Percentiles rank a stretch among this genome's conserved stretches.
phyloP scores from a whole-genome alignment of 2,888 invertebrate genomes.

The Mesorhabditis spiculigera region DNA sequence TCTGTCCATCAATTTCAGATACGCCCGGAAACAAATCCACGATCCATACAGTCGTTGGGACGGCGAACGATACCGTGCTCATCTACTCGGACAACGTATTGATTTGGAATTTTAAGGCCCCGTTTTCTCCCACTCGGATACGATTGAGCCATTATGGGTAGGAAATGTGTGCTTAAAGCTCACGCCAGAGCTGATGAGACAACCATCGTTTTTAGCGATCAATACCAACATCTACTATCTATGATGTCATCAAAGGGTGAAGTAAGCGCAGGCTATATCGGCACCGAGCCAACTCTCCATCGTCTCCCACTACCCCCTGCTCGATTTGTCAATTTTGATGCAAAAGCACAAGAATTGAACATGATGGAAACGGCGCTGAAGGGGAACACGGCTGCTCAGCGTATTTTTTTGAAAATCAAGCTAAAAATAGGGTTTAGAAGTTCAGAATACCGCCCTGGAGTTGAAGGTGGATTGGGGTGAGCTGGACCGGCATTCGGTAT shows the following conservation, averaged over 20 bases:
- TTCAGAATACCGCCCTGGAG: neutral
- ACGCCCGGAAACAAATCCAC: neutral
- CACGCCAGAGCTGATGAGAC: neutral
- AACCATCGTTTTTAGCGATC: neutral
- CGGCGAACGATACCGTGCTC: neutral
- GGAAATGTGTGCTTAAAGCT: neutral
- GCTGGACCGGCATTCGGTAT: neutral
- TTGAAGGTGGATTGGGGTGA: neutral
- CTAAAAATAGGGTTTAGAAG: neutral
- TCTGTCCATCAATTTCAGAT: neutral
- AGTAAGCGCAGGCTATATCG: neutral
- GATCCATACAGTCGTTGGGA: neutral
- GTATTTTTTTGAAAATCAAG: neutral
- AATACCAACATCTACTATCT: neutral
- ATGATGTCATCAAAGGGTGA: neutral
- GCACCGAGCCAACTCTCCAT: neutral
- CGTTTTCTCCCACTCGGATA: neutral
- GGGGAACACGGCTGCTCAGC: neutral
- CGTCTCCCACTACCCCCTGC: neutral
- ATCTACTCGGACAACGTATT: neutral
- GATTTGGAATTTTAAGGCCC: neutral
- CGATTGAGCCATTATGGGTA: neutral
- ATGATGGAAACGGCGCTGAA: neutral
- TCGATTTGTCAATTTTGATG: conserved; percentile 4
- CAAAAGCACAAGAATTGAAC: neutral